Evolutionary conservation across 2,888 invertebrate species (phyloP).

Genomic region (Scaptomyza polygonia): DNA sequence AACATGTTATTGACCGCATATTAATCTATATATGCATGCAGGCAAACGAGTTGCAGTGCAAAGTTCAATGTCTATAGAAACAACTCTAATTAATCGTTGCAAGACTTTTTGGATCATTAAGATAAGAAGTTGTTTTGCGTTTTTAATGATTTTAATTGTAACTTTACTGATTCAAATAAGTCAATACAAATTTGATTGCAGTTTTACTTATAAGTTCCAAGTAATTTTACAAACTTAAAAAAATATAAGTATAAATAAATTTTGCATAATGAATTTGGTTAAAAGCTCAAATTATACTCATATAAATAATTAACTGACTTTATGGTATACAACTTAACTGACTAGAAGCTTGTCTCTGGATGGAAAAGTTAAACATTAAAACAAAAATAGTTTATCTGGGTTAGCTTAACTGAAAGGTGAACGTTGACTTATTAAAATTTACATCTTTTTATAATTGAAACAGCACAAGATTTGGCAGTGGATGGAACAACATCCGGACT

Average conservation of each 20-base stretch:
- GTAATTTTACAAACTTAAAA: too few species aligned
- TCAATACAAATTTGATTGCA: too few species aligned
- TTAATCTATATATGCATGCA: background rate
- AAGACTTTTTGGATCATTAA: background rate
- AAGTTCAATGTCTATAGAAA: background rate
- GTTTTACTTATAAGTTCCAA: too few species aligned
- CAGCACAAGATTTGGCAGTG: constrained; percentile 86
- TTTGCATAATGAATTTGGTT: background rate
- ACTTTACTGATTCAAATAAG: too few species aligned
- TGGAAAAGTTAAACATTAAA: constrained; percentile 14
- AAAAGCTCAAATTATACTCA: background rate
- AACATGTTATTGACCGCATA: background rate
- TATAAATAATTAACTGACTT: background rate
- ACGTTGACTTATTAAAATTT: constrained; percentile 33
- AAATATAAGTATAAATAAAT: too few species aligned
- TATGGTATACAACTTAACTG: background rate
- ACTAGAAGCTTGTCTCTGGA: constrained; percentile 22
- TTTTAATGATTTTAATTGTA: too few species aligned
- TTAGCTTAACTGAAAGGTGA: constrained; percentile 29
- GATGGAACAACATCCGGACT: constrained; percentile 87
- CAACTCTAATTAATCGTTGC: background rate
- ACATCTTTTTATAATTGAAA: constrained; percentile 26
- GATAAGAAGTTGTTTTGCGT: background rate
- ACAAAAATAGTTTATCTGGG: constrained; percentile 11
- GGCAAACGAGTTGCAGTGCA: background rate